A percentile compares a stretch with the other conserved stretches of the same genome.
phyloP scores from a whole-genome alignment of 30 jellyfish, hydroid and myxozoan genomes.

The Hydractinia echinata region DNA sequence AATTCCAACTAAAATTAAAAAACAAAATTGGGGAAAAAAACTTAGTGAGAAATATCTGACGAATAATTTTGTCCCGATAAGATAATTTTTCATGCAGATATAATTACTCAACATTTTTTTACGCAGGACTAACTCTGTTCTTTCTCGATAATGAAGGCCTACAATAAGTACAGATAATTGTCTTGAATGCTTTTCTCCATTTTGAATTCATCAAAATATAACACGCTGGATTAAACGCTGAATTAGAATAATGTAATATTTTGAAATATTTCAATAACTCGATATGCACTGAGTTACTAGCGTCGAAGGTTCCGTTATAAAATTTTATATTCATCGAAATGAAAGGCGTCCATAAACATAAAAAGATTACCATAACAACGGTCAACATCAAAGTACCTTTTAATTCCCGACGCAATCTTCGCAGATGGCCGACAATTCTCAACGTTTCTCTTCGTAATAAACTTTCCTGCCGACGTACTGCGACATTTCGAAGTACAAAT shows the following conservation, averaged over 20 bases:
- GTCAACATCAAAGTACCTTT: constrained; percentile 22
- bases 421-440: constrained; percentile 2
- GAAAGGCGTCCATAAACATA: constrained; percentile 30
- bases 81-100: too few relatives aligned
- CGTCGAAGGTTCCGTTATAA: constrained; percentile 14
- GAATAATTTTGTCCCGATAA: too few relatives aligned
- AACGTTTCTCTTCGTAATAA: constrained; percentile 10
- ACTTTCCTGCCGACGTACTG: neutral
- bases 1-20: too few relatives aligned
- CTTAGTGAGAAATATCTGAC: too few relatives aligned
- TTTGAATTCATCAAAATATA: constrained; percentile 12
- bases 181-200: constrained; percentile 26
- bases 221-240: constrained; percentile 25
- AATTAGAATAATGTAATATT: constrained; percentile 17
- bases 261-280: constrained; percentile 19
- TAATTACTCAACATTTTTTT: too few relatives aligned
- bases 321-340: neutral
- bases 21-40: too few relatives aligned
- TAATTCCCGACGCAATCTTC: constrained; percentile 19
- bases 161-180: neutral
- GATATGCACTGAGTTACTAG: neutral
- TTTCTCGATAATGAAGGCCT: neutral
- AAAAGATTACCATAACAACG: constrained; percentile 9
- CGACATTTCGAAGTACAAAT: neutral
- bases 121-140: neutral